Evolutionary conservation across 64 coral and sea anemone genomes (phyloP), one percentile per base, ranked within the genome.

Genomic region (Cladopsammia gracilis): DNA sequence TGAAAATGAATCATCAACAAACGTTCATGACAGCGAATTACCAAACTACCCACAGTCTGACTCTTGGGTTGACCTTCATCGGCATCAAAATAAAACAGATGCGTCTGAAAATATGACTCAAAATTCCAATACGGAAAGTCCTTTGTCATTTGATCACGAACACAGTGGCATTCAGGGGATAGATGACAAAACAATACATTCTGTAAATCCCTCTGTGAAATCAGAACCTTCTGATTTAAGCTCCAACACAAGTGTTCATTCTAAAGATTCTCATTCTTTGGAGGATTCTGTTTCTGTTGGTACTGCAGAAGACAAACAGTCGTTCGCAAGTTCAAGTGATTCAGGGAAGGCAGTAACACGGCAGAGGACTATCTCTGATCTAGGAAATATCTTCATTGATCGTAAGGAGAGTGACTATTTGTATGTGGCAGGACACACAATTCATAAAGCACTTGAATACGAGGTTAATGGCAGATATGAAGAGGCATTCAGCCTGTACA

Each of bases 401-500:
- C 73, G 58, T 46, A 76, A 73, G 46, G 91, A 77, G 59, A 83
- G 73, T 77, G 98, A 99, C 68, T 99, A 99, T 79, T 78, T 99
- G 74, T 87, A 94, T 87, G 89, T 71, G 60, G 98, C 98, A 58
- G 94, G 94, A 20, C 94, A 92, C 14, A 90, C 90, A 22, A 95
- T 99, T 16, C 94, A 69, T 25, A 73, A 96, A 71, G 98, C 98
- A 62, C 70, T 99, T 25, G 82, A 96, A 13, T 96, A 87, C 67
- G 98, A 99, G 81, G 94, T 96, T 14, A 95, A 94, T 92, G 94
- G 92, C 18, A 86, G 72, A 85, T 99, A 96, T 82, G 91, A 89
- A 89, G 94, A 99, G 64, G 94, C 98, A 45, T 99, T 99, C 56
- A 93, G 91, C 68, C 70, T 96, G 74, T 99, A 99, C 82, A 99